Base-by-base conservation (phyloP, 2,797 vertebrate genomes). In the Otolemur crassicaudatus region DNA sequence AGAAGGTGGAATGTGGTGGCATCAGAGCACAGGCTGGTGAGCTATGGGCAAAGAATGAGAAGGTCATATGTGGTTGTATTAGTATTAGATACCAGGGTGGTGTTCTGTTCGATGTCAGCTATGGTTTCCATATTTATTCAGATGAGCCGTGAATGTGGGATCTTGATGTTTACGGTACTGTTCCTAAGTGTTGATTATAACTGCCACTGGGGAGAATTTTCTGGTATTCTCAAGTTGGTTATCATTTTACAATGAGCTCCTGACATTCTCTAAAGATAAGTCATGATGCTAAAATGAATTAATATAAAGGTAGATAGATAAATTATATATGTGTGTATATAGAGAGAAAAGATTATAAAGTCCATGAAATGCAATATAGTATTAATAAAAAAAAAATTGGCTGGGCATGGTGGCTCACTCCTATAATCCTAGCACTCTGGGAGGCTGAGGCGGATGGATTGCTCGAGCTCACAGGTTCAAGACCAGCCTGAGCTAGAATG, bases 91-190 rank as follows among this genome's bases (percentile, higher is more conserved):
- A 99, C 99, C 2, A 98, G 99, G 99, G 99, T 99, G 97, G 99
- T 99, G 40, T 99, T 99, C 97, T 99, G 99, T 81, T 99, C 99
- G 75, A 99, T 99, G 2, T 99, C 99, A 13, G 99, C 99, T 29
- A 99, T 99, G 99, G 99, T 99, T 73, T 99, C 99, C 98, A 99
- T 99, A 98, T 99, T 99, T 89, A 99, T 99, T 98, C 99, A 99
- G 98, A 99, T 99, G 99, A 99, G 99, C 98, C 99, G 99, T 98
- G 99, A 99, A 99, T 99, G 99, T 99, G 99, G 99, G 99, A 99
- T 98, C 99, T 99, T 97, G 99, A 99, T 98, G 99, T 99, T 97
- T 99, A 99, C 60, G 99, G 99, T 99, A 97, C 27, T 87, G 53
- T 88, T 25, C 20, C 14, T 84, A 94, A 5, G 8, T 37, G 34